Percentiles rank a stretch among this genome's conserved stretches.
These are phyloP conservation scores for Halichondria panicea DNA, from an alignment of 37 sponge, comb jelly and placozoan genomes.

Conservation along the genomic window DNA sequence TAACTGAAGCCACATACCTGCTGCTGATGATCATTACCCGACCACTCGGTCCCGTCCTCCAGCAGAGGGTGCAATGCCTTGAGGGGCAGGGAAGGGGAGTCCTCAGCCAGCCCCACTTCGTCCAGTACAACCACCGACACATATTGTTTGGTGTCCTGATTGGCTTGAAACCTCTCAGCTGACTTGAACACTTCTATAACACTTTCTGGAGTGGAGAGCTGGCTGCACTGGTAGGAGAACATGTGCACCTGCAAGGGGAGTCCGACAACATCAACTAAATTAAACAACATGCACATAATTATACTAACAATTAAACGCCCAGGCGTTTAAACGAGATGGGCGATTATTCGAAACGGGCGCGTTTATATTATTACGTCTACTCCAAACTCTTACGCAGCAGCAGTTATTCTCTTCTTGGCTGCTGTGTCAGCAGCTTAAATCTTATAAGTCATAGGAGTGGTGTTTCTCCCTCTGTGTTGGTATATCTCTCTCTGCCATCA, in stretches of 20 bases:
- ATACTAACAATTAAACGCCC: background rate
- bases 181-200: constrained; percentile 73
- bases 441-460: too few relatives aligned
- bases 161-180: constrained; percentile 59
- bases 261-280: background rate
- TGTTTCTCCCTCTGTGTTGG: too few relatives aligned
- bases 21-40: constrained; percentile 39
- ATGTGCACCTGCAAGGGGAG: constrained; percentile 50
- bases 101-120: constrained; percentile 94
- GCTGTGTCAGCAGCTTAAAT: too few relatives aligned
- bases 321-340: too few relatives aligned
- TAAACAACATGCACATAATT: background rate
- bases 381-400: too few relatives aligned
- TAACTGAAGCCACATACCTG: too few relatives aligned
- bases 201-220: constrained; percentile 76
- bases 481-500: too few relatives aligned
- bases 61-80: constrained; percentile 95
- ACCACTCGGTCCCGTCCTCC: constrained; percentile 89
- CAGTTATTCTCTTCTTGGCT: too few relatives aligned
- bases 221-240: constrained; percentile 89
- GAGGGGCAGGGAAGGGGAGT: constrained; percentile 83
- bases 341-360: too few relatives aligned
- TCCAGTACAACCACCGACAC: constrained; percentile 87
- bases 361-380: too few relatives aligned
- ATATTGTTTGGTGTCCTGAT: constrained; percentile 42